phyloP scores from a whole-genome alignment of 2,113 vertebrate genomes.

The Muscicapa adusta region DNA sequence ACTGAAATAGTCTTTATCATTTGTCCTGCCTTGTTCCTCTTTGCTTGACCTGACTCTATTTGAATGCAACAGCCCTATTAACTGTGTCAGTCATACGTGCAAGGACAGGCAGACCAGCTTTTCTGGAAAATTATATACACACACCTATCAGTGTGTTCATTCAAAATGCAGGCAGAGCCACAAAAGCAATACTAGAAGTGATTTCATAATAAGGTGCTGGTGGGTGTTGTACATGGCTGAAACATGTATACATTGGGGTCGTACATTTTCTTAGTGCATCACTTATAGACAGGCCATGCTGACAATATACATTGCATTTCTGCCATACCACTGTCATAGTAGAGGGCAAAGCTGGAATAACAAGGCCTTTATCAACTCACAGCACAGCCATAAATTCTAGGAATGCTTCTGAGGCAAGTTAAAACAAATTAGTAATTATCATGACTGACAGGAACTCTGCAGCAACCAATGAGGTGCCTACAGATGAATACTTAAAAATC shows the following conservation, averaged over 20 bases:
- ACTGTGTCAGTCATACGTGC: not conserved
- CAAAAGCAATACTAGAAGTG: not conserved
- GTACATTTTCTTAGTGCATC: not conserved
- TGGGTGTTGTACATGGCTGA: accelerated
- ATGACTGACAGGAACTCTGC: constrained; percentile 47
- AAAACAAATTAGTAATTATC: constrained; percentile 58
- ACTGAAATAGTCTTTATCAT: not conserved
- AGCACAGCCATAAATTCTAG: constrained; percentile 33
- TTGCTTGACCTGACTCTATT: not conserved
- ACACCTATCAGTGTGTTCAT: not conserved
- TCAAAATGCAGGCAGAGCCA: not conserved
- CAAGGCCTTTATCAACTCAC: not conserved
- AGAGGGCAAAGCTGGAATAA: constrained; percentile 18
- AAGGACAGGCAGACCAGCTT: not conserved
- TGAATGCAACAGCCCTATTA: not conserved
- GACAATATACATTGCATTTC: not conserved
- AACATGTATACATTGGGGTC: accelerated
- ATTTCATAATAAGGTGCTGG: not conserved
- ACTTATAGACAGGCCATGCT: not conserved
- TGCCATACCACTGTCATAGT: not conserved
- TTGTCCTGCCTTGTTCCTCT: not conserved
- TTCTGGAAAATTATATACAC: not conserved
- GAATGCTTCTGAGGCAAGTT: constrained; percentile 56
- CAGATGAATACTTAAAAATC: constrained; percentile 36
- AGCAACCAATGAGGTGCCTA: constrained; percentile 2